Evolutionary conservation across 2,113 vertebrate genomes (phyloP).

Genomic region (Seriola dumerili): DNA sequence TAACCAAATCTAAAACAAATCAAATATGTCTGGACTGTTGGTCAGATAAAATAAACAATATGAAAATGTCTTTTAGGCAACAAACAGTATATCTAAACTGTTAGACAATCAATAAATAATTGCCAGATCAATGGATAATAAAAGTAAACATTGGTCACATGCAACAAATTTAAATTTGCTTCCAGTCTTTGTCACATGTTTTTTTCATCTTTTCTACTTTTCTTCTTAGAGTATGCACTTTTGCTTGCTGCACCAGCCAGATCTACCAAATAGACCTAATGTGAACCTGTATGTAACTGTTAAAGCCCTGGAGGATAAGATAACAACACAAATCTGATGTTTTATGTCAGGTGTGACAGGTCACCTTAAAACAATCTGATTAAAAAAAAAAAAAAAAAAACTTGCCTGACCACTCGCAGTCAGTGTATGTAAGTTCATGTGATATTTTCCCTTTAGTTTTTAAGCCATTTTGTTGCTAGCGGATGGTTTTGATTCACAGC

Average conservation of each 20-base stretch:
- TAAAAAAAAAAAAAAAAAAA: too few relatives aligned
- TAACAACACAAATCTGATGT: neutral
- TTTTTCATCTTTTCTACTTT: neutral
- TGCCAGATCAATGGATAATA: neutral
- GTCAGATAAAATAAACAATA: too few relatives aligned
- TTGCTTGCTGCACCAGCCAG: neutral
- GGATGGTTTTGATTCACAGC: constrained; percentile 16
- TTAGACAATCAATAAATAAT: neutral
- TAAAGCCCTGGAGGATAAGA: constrained; percentile 12
- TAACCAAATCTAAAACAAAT: too few relatives aligned
- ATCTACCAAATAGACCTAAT: neutral
- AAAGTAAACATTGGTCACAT: neutral
- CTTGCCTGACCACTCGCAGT: neutral
- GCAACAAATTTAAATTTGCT: neutral
- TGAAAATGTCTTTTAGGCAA: too few relatives aligned
- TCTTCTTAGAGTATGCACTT: neutral
- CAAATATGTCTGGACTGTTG: too few relatives aligned
- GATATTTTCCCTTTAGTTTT: neutral
- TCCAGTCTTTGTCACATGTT: neutral
- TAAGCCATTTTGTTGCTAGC: neutral
- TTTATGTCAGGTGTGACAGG: constrained; percentile 6
- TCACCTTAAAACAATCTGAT: constrained; percentile 16
- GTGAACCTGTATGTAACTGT: constrained; percentile 10
- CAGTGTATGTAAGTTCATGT: neutral
- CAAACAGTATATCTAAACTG: too few relatives aligned